Conservation (phyloP, 2,797 vertebrate genomes). For the Pseudochaenichthys georgianus region DNA sequence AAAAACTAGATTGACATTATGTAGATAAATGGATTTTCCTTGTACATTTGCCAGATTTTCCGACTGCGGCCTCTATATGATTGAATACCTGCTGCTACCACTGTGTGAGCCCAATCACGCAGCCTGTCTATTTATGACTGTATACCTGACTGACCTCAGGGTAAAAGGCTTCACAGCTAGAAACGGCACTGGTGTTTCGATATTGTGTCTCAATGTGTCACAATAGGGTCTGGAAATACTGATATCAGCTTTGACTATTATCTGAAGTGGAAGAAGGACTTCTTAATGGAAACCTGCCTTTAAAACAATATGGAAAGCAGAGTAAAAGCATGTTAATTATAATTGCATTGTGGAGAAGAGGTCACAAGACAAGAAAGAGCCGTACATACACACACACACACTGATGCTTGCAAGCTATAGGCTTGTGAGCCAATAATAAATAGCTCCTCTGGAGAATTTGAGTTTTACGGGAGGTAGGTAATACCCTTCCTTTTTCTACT, state of each 20-base stretch:
- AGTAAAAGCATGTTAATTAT: background rate
- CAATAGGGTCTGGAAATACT: background rate
- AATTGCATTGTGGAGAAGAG: background rate
- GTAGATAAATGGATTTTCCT: slow-evolving; percentile 3
- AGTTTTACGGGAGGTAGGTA: background rate
- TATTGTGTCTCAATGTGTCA: background rate
- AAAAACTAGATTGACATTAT: slow-evolving; percentile 1
- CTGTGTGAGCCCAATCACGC: slow-evolving; percentile 7
- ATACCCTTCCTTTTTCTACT: background rate
- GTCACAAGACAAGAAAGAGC: background rate
- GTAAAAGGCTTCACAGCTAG: slow-evolving; percentile 17
- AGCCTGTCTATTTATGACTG: background rate
- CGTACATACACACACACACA: background rate
- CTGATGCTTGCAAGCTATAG: background rate
- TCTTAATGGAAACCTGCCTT: slow-evolving; percentile 2
- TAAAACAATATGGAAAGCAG: background rate
- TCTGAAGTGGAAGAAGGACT: background rate
- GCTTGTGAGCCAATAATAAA: background rate
- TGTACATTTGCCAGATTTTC: slow-evolving; percentile 23
- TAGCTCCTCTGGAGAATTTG: background rate
- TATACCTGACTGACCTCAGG: background rate
- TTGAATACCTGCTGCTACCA: slow-evolving; percentile 13
- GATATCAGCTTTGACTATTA: background rate
- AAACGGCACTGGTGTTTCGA: slow-evolving; percentile 4
- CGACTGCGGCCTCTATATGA: slow-evolving; percentile 12